Evolutionary conservation across 2,113 vertebrate species (phyloP), one percentile per base, ranked within the genome.

Genomic region (Peromyscus maniculatus): DNA sequence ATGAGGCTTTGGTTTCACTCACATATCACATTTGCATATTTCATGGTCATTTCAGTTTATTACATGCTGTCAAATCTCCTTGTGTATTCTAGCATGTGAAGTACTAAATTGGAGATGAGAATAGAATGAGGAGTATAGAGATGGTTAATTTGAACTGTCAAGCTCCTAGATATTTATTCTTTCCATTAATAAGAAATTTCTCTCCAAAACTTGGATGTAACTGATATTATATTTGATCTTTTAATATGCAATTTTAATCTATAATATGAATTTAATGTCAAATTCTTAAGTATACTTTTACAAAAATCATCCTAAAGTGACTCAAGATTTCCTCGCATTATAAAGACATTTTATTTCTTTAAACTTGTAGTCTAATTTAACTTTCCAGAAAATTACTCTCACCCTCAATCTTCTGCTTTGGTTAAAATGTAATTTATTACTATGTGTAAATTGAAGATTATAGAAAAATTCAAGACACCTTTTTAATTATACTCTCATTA

Each of bases 401-500:
- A n/a, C 0, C 9, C 1, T 33, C 19, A 62, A 59, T 86, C 43
- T 91, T 52, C 6, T 91, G 21, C 26, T 39, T 93, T 80, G 39
- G 52, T 57, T 43, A 88, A 96, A 94, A 95, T 84, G 21, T 69
- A 94, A 96, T 55, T 64, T 87, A 91, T 92, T 93, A 7, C 62
- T 72, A 55, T 62, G 36, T 84, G 16, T 77, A 88, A 93, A 82
- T 33, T 87, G 87, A 92, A 24, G 24, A 75, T 75, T 92, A 84
- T 31, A 82, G 46, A 31, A 89, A 72, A 95, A 57, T 36, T 95
- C 64, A 94, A 86, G 83, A 84, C 19, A 87, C 71, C 22, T 77
- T 91, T 59, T 93, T 89, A 95, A 95, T 86, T 94, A 36, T 28
- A 7, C 67, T 88, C 46, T 97, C 33, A 92, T 89, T 96, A 95